Base-by-base conservation (phyloP, 1,140 invertebrate genomes). In the Drosophila pallidifrons region DNA sequence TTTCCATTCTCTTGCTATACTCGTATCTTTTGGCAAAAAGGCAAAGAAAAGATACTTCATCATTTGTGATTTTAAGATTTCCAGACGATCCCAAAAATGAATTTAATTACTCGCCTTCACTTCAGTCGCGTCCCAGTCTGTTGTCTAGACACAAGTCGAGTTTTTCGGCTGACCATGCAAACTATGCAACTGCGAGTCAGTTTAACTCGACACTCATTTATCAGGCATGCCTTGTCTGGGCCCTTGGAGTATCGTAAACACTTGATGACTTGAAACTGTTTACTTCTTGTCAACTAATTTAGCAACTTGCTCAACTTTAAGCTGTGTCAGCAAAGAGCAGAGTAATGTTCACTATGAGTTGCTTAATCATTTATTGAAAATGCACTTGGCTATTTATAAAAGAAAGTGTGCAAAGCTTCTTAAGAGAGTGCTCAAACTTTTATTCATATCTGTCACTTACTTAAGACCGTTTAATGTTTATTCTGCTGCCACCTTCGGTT, bases 41-140 rank as follows among this genome's bases (percentile, higher is more conserved):
- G 11, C 11, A n/a, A n/a, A 13, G n/a, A n/a, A 66, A 51, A 59
- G 28, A 25, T 16, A 28, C 38, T 61, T 46, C 55, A 64, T 71
- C 68, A 71, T 65, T 41, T 16, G 41, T 52, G 30, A 38, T 75
- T 75, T 54, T 15, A 60, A 46, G 51, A 32, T 35, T 54, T 32
- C 3, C n/a, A 57, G 54, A 20, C 54, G 10, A 20, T 16, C 7
- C 8, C 20, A 28, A 54, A 60, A 43, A 35, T 69, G 51, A 59
- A 47, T 70, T 75, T 70, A 69, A 77, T 77, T 69, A 60, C 38
- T 69, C 64, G 55, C 54, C 60, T 57, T 46, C 59, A 59, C 55
- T 57, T 41, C 43, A 0, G 47, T 76, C 73, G 46, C 68, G 52
- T 30, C 74, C 30, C 16, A 41, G 28, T 57, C 51, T 51, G 45